Base-by-base conservation (phyloP, 1,140 invertebrate species). In the Galendromus occidentalis region DNA sequence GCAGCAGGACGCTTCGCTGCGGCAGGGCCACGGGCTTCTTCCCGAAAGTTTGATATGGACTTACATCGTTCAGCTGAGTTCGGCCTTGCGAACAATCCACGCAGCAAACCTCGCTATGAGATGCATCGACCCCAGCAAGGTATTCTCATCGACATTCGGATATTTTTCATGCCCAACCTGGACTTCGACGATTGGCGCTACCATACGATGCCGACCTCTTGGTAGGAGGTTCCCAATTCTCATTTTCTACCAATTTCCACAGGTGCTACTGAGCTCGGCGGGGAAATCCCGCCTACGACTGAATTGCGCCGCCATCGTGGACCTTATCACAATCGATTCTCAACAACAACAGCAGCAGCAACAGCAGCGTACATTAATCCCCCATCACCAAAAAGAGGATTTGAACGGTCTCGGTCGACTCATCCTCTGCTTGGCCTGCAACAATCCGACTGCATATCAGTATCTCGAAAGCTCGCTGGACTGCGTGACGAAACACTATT, bases 41-140 rank as follows among this genome's bases (percentile, higher is more conserved):
- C 86, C 91, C 0, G 94, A 97, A 75, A 84, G 84, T 66, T 82
- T 89, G 44, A 85, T 98, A 67, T 98, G 94, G 93, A 87, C 86
- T 68, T 91, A 95, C 68, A 84, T 97, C 28, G 90, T 97, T 63
- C 93, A 98, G 77, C 78, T 98, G 51, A 94, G 89, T 42, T 89
- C 91, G n/a, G 91, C 90, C 2, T 77, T 98, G 47, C 80, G 93
- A 44, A 83, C 86, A 55, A 88, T 97, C 71, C 94, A 98, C 76
- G 83, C 87, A 64, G 85, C 86, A 67, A 84, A 79, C 20, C 73
- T 84, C 18, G 79, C 81, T 17, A 80, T 74, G 68, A 81, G 88
- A 70, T 83, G 84, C 71, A 76, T 98, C 68, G 90, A 96, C 75
- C 88, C 89, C 5, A 87, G 86, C 30, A 96, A 95, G 80, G 87